phyloP scores from a whole-genome alignment of 2,888 invertebrate species.

The Parnassius smintheus region DNA sequence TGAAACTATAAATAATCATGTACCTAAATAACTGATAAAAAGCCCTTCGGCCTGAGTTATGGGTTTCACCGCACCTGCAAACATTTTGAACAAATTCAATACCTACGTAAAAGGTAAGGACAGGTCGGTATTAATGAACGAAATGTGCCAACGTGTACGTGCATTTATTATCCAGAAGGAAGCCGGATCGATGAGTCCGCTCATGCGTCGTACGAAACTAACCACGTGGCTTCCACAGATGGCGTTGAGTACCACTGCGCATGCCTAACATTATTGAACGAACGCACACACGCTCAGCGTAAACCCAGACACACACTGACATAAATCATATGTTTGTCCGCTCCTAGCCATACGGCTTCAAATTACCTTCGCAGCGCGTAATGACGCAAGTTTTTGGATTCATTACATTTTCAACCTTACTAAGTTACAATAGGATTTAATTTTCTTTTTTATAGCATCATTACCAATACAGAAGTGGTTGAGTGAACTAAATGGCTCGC shows the following conservation, averaged over 20 bases:
- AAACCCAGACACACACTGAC: constrained; percentile 46
- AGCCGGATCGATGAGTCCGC: constrained; percentile 63
- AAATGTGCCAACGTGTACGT: constrained; percentile 55
- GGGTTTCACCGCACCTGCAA: constrained; percentile 24
- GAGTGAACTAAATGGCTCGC: constrained; percentile 64
- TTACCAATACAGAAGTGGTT: constrained; percentile 52
- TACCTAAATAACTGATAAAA: neutral
- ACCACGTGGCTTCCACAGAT: constrained; percentile 77
- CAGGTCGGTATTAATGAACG: constrained; percentile 34
- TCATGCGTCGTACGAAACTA: constrained; percentile 47
- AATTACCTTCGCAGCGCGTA: constrained; percentile 66
- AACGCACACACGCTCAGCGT: constrained; percentile 42
- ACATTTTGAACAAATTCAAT: constrained; percentile 16
- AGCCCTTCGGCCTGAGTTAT: neutral
- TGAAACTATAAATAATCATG: neutral
- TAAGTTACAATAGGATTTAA: constrained; percentile 19
- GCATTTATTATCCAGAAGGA: constrained; percentile 65
- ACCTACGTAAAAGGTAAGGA: constrained; percentile 27
- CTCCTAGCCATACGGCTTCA: constrained; percentile 70
- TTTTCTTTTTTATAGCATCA: constrained; percentile 32
- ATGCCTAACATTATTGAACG: constrained; percentile 73
- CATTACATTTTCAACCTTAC: constrained; percentile 41
- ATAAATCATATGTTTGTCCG: constrained; percentile 74
- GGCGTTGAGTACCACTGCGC: constrained; percentile 64
- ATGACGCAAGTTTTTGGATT: constrained; percentile 57